Percentiles rank a stretch among this genome's conserved stretches.
These are phyloP conservation scores for Catharus ustulatus DNA, from an alignment of 2,797 vertebrate species.

Conservation along the genomic window DNA sequence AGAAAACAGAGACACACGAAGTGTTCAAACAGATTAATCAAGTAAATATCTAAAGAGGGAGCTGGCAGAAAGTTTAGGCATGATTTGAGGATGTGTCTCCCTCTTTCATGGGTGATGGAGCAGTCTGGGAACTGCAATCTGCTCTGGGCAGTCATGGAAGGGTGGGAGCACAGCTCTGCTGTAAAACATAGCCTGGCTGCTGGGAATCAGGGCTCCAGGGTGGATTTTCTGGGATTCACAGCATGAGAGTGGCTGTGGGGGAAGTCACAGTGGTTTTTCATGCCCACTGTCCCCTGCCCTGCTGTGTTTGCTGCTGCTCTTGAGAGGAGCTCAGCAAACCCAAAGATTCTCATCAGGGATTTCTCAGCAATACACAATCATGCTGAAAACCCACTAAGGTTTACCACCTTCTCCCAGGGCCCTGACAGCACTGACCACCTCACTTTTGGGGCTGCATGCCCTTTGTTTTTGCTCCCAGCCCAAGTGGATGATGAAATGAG, in stretches of 20 bases:
- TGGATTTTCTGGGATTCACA: neutral
- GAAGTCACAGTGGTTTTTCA: neutral
- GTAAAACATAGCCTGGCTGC: rapidly evolving
- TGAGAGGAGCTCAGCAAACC: neutral
- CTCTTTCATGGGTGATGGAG: neutral
- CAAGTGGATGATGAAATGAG: conserved; percentile 15
- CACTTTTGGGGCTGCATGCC: neutral
- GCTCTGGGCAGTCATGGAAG: neutral
- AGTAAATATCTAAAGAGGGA: neutral
- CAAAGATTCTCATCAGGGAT: neutral
- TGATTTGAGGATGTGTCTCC: neutral
- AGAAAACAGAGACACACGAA: neutral
- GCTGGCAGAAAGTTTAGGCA: neutral
- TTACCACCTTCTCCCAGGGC: neutral
- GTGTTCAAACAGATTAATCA: neutral
- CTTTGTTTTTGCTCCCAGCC: conserved; percentile 1
- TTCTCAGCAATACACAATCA: neutral
- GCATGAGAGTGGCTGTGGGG: neutral
- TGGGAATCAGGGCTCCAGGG: neutral
- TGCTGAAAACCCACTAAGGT: neutral
- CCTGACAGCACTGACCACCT: neutral
- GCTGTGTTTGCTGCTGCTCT: rapidly evolving
- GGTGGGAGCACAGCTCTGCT: neutral
- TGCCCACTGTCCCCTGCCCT: neutral
- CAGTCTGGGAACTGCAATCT: neutral